Evolutionary conservation across 1,140 invertebrate genomes (phyloP).

Genomic region (Galleria mellonella): DNA sequence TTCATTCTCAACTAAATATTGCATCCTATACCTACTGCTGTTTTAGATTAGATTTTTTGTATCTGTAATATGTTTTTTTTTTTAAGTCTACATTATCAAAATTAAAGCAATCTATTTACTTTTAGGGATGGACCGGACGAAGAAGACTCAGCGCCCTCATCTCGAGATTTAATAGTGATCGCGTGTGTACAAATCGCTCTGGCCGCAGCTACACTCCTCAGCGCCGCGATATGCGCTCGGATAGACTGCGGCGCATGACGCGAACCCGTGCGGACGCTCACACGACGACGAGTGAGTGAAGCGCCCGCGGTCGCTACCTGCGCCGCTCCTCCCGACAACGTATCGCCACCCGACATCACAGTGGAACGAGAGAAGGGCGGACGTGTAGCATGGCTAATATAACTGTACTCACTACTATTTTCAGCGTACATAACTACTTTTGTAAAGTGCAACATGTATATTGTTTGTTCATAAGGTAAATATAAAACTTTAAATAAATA

Average conservation of each 20-base stretch:
- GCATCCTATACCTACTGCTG: no score
- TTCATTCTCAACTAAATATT: no score
- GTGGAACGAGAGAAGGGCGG: conserved; percentile 45
- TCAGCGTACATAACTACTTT: no score
- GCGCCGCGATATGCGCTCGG: conserved; percentile 44
- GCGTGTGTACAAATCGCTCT: conserved; percentile 56
- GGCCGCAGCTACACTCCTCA: conserved; percentile 44
- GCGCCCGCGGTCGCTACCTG: conserved; percentile 32
- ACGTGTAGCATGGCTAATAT: conserved; percentile 53
- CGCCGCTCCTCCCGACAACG: conserved; percentile 22
- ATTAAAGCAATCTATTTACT: no score
- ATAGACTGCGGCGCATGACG: conserved; percentile 54
- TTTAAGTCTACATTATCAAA: no score
- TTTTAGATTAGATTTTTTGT: no score
- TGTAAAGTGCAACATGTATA: no score
- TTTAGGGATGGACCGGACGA: conserved; percentile 30
- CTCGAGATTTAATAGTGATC: conserved; percentile 57
- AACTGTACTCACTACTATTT: conserved; percentile 5
- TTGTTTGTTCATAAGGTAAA: neutral
- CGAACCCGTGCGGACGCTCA: conserved; percentile 42
- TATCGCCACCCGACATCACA: conserved; percentile 24
- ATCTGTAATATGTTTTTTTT: no score
- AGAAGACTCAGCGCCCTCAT: conserved; percentile 45
- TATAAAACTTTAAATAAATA: neutral
- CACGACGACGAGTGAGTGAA: conserved; percentile 51